Evolutionary conservation across 92 coral and sea anemone species (phyloP), one percentile per base, ranked within the genome.

Genomic region (Heliopora coerulea): DNA sequence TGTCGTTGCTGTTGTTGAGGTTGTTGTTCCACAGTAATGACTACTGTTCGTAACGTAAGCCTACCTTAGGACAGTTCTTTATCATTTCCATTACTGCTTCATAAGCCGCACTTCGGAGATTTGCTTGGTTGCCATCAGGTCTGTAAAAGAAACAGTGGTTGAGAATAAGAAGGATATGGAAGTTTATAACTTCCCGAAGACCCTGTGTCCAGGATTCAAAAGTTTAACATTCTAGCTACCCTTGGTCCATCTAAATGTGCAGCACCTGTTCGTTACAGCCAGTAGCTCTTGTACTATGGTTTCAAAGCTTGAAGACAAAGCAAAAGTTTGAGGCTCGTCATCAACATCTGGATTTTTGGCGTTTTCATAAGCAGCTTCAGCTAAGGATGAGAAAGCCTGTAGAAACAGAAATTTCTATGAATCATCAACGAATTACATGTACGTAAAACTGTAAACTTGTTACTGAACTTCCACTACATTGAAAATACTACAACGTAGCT

Each of bases 21-120:
- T n/a, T n/a, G n/a, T n/a, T n/a, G n/a, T n/a, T n/a, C n/a, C n/a
- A n/a, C n/a, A n/a, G n/a, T n/a, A n/a, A n/a, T n/a, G n/a, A n/a
- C n/a, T n/a, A n/a, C n/a, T n/a, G n/a, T n/a, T n/a, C n/a, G n/a
- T n/a, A n/a, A 37, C 19, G 25, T 15, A 3, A 41, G 39, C 72
- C 56, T 59, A 89, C 97, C 90, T 92, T 88, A 10, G 96, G 89
- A 84, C 96, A 89, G 73, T 93, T 93, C 66, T 93, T 93, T n/a
- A 93, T 93, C 87, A 93, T 87, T 54, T 93, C 98, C 98, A 93
- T 93, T 8, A 93, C 86, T n/a, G 98, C 98, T 73, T 93, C 98
- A 65, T 93, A 93, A 32, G 98, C 98, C 7, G 98, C 92, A 86
- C 96, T 93, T 64, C 98, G 83, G 10, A 93, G 89, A 32, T 93